Evolutionary conservation across 2,888 invertebrate genomes (phyloP).

Genomic region (Diplolepis rosae): DNA sequence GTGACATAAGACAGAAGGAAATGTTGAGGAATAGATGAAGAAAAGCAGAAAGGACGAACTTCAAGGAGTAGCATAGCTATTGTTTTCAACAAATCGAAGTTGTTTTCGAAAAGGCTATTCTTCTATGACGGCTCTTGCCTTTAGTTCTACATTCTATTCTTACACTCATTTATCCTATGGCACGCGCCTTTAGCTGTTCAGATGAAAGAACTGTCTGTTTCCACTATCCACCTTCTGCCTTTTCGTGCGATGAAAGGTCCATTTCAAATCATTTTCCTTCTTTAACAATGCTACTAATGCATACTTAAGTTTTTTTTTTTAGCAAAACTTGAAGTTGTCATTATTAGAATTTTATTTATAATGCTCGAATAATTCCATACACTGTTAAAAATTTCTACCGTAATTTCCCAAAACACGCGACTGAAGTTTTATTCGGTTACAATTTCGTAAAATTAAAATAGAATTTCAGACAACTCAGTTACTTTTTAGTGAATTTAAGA

Average conservation of each 20-base stretch:
- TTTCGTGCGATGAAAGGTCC: background rate
- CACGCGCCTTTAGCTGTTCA: conserved; percentile 17
- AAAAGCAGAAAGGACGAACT: conserved; percentile 24
- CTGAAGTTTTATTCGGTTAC: too few relatives aligned
- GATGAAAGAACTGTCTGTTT: conserved; percentile 21
- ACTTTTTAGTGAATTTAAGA: too few relatives aligned
- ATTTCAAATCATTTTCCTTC: conserved; percentile 9
- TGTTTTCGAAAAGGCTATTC: conserved; percentile 20
- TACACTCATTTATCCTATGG: conserved; percentile 11
- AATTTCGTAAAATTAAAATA: too few relatives aligned
- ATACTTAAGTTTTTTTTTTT: conserved; percentile 4
- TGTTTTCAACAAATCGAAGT: conserved; percentile 22
- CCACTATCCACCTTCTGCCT: background rate
- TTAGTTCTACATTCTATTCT: conserved; percentile 27
- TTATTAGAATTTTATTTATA: too few relatives aligned
- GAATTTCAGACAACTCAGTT: too few relatives aligned
- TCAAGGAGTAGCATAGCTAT: conserved; percentile 18
- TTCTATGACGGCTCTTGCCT: conserved; percentile 13
- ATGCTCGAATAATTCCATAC: too few relatives aligned
- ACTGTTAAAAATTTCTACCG: too few relatives aligned
- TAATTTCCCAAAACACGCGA: too few relatives aligned
- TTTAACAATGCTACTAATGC: background rate
- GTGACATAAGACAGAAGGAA: background rate
- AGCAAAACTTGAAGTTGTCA: background rate
- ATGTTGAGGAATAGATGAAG: background rate